A percentile compares a stretch with the other conserved stretches of the same genome.
Conservation (phyloP, 92 coral and sea anemone species). For the Parazoanthus darwini region DNA sequence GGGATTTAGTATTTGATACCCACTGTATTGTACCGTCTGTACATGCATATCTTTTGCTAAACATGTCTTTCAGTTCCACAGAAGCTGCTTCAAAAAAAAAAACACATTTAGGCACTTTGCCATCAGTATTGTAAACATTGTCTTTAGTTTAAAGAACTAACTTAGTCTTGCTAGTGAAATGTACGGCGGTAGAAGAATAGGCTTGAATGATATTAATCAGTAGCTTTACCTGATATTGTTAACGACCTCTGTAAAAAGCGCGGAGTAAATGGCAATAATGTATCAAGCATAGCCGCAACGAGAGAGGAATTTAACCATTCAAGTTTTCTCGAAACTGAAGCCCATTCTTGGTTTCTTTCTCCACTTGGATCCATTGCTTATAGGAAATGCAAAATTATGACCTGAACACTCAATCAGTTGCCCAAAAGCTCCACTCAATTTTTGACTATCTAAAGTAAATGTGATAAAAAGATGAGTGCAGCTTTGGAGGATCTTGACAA, state of each 20-base stretch:
- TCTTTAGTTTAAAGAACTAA: no score
- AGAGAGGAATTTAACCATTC: background rate
- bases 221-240: no score
- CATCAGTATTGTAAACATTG: background rate
- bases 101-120: background rate
- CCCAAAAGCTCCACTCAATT: background rate
- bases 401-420: background rate
- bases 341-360: no score
- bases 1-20: no score
- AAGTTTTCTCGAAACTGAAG: background rate
- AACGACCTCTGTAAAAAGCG: background rate
- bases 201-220: background rate
- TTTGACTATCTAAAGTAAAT: no score
- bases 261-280: background rate
- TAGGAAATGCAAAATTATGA: no score
- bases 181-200: background rate
- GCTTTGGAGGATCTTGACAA: background rate
- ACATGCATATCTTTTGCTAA: background rate
- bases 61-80: background rate
- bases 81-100: background rate
- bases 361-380: no score
- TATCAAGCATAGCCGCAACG: background rate
- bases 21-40: no score
- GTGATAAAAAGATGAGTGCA: background rate
- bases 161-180: background rate